Evolutionary conservation across 37 sponge, comb jelly and placozoan genomes (phyloP), one percentile per base, ranked within the genome.

Genomic region (Agelas oroides): DNA sequence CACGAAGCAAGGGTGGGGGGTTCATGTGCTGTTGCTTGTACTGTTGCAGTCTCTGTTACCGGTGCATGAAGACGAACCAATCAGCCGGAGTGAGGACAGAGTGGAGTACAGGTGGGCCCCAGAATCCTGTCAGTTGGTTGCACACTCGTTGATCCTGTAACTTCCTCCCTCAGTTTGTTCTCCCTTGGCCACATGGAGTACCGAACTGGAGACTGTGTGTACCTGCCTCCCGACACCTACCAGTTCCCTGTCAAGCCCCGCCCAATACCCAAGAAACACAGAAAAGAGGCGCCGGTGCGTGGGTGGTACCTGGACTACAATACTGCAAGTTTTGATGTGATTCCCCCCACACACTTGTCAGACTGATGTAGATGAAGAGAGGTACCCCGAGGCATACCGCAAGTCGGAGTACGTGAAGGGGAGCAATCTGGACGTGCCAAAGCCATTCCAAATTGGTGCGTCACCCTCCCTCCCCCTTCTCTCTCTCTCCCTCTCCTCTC

Each of bases 391-490:
- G 53, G 72, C 77, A 11, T 97, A 97, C 67, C 84, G 97, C 5
- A 97, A 97, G 84, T 88, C 92, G 0, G 93, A 88, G 21, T 92
- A 96, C 77, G 84, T 96, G 58, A 96, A 96, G 65, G 96, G 96
- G 13, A 97, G 95, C 77, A 94, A 93, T 40, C 32, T 70, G 1
- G 92, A 88, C 35, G 82, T 81, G 5, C 97, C 97, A 0, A 87
- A 86, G 19, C 97, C 94, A 30, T 97, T 91, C 68, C 75, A 89
- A 64, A 92, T 97, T 40, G 94, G 97, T 83, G 21, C 57, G 77
- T 37, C 13, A 34, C 13, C 12, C 31, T 5, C 17, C 11, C n/a
- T 2, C 19, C 40, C 13, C 18, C 27, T 46, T 3, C 46, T 46
- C 2, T 25, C 62, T 5, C n/a, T 13, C 2, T 32, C 12, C 5